Base-by-base conservation (phyloP, 2,888 invertebrate species). In the Druceiella hillmani region DNA sequence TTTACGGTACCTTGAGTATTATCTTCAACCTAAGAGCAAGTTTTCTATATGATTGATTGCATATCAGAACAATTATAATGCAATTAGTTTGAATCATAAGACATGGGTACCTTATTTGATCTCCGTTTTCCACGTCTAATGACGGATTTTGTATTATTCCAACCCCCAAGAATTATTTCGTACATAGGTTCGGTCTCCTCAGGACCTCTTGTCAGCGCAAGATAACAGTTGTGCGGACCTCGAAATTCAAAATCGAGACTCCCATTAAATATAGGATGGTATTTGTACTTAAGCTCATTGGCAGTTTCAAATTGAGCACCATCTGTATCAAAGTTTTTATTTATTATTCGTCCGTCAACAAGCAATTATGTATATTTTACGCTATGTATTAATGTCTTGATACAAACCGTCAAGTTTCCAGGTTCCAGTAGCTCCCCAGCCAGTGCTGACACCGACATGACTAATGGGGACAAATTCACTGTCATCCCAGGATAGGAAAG, bases 351-450 rank as follows among this genome's bases (percentile, higher is more conserved):
- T n/a, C n/a, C n/a, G n/a, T n/a, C n/a, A n/a, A n/a, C n/a, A n/a
- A n/a, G n/a, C n/a, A n/a, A n/a, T 66, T 69, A 69, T 69, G 71
- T 69, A 70, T 69, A 68, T 66, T 66, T 67, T 59, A 62, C 47
- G n/a, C n/a, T n/a, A n/a, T n/a, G n/a, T n/a, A n/a, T n/a, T n/a
- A n/a, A n/a, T n/a, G n/a, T n/a, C n/a, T 52, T 54, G 52, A n/a
- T n/a, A n/a, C n/a, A 52, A 69, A 86, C 85, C 83, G 71, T 87
- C 86, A 51, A 90, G 76, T 46, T 83, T 71, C 90, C 90, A 91
- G 26, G 81, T 75, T 20, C 90, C 90, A 36, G 65, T 69, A 7
- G 89, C 84, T 11, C 90, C 90, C 87, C 88, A 90, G 33, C 88
- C 89, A 29, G 90, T 90, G 64, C 87, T 86, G 17, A 89, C 77